Evolutionary conservation across 2,113 vertebrate genomes (phyloP).

Genomic region (Malaclemys terrapin): DNA sequence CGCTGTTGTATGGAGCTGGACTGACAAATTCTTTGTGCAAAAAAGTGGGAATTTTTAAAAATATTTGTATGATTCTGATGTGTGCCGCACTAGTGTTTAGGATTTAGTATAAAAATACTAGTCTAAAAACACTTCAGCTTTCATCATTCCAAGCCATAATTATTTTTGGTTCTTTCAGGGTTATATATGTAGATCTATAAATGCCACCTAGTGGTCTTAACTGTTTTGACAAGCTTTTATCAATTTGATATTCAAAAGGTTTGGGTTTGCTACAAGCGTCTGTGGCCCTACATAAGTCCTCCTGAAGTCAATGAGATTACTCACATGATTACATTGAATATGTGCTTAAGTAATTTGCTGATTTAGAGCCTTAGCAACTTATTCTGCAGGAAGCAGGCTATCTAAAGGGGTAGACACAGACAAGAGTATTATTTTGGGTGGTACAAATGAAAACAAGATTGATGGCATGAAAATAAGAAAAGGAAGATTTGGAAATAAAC

Average conservation of each 20-base stretch:
- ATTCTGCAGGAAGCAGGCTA: background rate
- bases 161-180: background rate
- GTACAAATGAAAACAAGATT: background rate
- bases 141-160: background rate
- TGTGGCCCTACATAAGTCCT: background rate
- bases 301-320: background rate
- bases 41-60: background rate
- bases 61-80: background rate
- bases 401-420: background rate
- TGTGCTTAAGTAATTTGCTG: background rate
- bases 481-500: background rate
- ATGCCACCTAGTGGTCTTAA: background rate
- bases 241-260: background rate
- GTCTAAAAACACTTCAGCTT: background rate
- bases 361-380: background rate
- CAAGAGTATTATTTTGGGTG: background rate
- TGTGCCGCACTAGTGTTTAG: background rate
- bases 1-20: fast-evolving
- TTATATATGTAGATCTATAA: background rate
- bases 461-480: background rate
- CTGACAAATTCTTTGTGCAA: background rate
- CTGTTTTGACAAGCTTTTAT: background rate
- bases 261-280: fast-evolving
- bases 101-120: background rate
- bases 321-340: background rate